Percentiles rank a stretch among this genome's conserved stretches.
phyloP scores from a whole-genome alignment of 2,113 vertebrate species.

The Lepidiolamprologus cunningtoni region DNA sequence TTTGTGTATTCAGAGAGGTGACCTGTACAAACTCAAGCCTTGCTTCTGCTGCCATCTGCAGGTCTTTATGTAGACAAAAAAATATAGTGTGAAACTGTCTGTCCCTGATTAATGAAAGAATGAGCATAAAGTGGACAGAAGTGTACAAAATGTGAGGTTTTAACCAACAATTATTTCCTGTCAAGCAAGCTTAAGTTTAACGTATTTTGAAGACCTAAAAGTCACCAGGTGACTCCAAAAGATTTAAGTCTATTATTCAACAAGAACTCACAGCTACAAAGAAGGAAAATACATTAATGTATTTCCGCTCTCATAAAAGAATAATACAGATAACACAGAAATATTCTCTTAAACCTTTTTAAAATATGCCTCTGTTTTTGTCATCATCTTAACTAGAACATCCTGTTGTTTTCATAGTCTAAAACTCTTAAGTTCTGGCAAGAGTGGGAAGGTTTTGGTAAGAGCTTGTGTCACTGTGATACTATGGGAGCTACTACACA shows the following conservation, averaged over 20 bases:
- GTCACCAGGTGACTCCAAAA: neutral
- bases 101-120: neutral
- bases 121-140: neutral
- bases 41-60: neutral
- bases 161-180: neutral
- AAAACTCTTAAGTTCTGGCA: neutral
- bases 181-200: neutral
- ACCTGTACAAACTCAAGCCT: neutral
- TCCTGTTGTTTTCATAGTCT: neutral
- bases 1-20: neutral
- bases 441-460: neutral
- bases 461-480: neutral
- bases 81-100: rapidly evolving
- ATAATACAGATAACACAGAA: neutral
- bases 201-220: neutral
- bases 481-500: rapidly evolving
- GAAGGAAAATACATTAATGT: neutral
- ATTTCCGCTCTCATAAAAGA: neutral
- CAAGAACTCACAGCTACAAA: neutral
- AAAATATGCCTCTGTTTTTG: neutral
- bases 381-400: neutral
- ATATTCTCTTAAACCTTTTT: neutral
- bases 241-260: neutral
- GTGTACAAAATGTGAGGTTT: neutral
- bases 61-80: neutral